Conservation (phyloP, 2,113 vertebrate genomes). For the Panthera tigris region DNA sequence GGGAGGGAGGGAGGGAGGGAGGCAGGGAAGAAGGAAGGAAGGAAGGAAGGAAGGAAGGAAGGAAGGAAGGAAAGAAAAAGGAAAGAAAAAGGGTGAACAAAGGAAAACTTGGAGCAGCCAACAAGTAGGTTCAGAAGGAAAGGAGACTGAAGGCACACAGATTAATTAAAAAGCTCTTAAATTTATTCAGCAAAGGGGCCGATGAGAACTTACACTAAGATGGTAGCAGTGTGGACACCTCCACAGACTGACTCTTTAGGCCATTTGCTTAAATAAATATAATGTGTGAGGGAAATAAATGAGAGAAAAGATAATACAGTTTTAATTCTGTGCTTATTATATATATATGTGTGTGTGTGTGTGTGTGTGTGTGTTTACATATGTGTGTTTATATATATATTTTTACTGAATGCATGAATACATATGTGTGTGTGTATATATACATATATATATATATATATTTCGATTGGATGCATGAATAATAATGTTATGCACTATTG, state of each 20-base stretch:
- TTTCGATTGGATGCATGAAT: not conserved
- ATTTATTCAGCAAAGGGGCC: not conserved
- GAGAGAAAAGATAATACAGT: not conserved
- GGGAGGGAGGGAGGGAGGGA: not conserved
- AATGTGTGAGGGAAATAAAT: not conserved
- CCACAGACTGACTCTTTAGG: not conserved
- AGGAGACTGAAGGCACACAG: not conserved
- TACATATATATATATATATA: not conserved
- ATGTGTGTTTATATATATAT: no score
- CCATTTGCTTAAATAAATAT: not conserved
- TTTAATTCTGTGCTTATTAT: not conserved
- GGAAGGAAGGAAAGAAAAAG: not conserved
- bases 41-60: no score
- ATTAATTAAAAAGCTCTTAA: not conserved
- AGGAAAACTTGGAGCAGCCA: not conserved
- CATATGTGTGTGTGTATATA: no score
- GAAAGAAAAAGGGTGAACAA: not conserved
- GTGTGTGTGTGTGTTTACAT: no score
- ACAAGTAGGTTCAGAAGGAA: not conserved
- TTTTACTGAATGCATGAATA: no score
- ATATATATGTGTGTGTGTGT: not conserved
- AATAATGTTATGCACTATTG: not conserved
- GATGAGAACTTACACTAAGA: not conserved
- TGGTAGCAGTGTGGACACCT: not conserved
- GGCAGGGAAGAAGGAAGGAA: not conserved